phyloP scores from a whole-genome alignment of 2,113 vertebrate genomes.

The Xyrauchen texanus region DNA sequence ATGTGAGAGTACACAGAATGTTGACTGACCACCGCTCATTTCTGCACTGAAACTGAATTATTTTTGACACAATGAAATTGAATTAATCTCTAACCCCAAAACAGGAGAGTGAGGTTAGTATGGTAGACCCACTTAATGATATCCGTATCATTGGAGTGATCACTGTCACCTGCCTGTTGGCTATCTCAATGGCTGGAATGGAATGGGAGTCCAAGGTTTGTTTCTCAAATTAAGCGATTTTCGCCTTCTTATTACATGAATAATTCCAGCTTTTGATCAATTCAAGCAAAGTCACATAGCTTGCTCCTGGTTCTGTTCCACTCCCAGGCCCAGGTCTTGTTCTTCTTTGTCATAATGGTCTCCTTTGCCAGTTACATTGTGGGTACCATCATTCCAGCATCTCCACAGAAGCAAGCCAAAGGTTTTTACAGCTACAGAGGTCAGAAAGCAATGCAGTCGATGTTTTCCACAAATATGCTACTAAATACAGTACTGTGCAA shows the following conservation, averaged over 20 bases:
- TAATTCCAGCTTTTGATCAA: no score
- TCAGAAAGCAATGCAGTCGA: constrained; percentile 56
- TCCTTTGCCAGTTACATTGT: constrained; percentile 92
- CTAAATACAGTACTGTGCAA: no score
- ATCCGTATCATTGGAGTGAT: constrained; percentile 93
- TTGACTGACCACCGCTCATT: not conserved
- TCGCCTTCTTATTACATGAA: no score
- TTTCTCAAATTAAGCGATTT: not conserved
- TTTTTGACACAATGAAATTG: not conserved
- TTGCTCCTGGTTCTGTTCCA: not conserved
- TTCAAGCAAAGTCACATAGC: no score
- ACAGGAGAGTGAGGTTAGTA: constrained; percentile 83
- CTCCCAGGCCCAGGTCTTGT: constrained; percentile 88
- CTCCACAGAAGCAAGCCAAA: constrained; percentile 84
- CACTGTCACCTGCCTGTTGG: constrained; percentile 87
- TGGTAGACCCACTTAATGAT: constrained; percentile 88
- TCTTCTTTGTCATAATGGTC: constrained; percentile 94
- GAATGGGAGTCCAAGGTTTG: constrained; percentile 97
- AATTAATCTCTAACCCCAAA: not conserved
- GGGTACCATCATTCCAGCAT: constrained; percentile 87
- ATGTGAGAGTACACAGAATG: not conserved
- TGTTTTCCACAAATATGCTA: not conserved
- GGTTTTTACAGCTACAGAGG: constrained; percentile 93
- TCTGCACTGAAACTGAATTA: no score
- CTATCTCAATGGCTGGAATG: constrained; percentile 95